Evolutionary conservation across 1,140 invertebrate genomes (phyloP), one percentile per base, ranked within the genome.

Genomic region (Ylistrum balloti): DNA sequence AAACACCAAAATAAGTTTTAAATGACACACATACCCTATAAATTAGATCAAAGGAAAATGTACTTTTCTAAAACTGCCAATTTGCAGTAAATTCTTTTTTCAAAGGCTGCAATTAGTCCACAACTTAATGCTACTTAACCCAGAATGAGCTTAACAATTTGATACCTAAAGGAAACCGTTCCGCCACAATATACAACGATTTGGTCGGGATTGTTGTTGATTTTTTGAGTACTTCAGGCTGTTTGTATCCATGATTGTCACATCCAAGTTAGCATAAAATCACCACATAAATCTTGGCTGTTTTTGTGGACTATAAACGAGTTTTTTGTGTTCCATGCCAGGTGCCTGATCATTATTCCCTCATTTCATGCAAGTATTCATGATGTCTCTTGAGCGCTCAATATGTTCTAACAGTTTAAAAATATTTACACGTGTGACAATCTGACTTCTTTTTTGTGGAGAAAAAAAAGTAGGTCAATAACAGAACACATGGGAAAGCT

Each of bases 361-460:
- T 74, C 56, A 74, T 74, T 74, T 74, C n/a, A 74, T 74, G n/a
- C 56, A 74, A 74, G 56, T 74, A 74, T 74, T 74, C 56, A 74
- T 2, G 22, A 11, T 20, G 20, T 56, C 22, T 28, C 22, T 74
- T 45, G 5, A 74, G 56, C 22, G 3, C 56, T 28, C 56, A 5
- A 74, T 74, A 28, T 11, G 28, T 28, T n/a, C 28, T 28, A 74
- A 74, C 56, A 74, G 56, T 74, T 74, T 74, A 74, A n/a, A 74
- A 74, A 28, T n/a, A 2, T 74, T 28, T 2, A 74, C 56, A 74
- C 56, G 17, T 74, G 56, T 28, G n/a, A 74, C n/a, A 74, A 74
- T 74, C 15, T 74, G 5, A 17, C 17, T 28, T 74, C 56, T 28
- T 74, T 74, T 74, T 74, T 28, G 3, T 28, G 3, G n/a, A 28